These are phyloP conservation scores for Creontiades dilutus DNA, from an alignment of 2,888 invertebrate genomes.

Conservation along the genomic window DNA sequence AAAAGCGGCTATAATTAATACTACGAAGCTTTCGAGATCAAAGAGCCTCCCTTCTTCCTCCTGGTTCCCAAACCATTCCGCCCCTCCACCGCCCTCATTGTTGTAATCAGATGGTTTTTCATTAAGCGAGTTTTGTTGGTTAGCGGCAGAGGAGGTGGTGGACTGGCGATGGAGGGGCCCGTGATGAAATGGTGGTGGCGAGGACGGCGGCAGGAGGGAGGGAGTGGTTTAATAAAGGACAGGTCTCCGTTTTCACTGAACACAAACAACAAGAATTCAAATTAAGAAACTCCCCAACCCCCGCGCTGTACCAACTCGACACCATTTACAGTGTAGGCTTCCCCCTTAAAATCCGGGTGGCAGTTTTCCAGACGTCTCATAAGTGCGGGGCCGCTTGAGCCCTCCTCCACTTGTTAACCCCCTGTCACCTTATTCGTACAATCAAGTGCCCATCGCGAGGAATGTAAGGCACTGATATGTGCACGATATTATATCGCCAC, in stretches of 20 bases:
- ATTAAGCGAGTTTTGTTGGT: slow-evolving; percentile 72
- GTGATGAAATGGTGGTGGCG: slow-evolving; percentile 32
- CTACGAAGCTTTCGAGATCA: slow-evolving; percentile 49
- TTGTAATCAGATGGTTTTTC: slow-evolving; percentile 72
- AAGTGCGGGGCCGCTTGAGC: neutral
- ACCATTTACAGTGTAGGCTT: slow-evolving; percentile 6
- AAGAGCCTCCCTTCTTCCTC: slow-evolving; percentile 10
- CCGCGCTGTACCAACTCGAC: neutral
- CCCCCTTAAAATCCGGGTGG: neutral
- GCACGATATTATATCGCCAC: too few relatives aligned
- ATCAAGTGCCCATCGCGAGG: too few relatives aligned
- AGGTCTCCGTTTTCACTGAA: slow-evolving; percentile 71
- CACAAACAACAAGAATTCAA: slow-evolving; percentile 72
- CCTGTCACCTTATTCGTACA: too few relatives aligned
- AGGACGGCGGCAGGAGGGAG: neutral
- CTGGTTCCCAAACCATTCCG: neutral
- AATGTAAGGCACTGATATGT: too few relatives aligned
- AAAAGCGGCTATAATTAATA: slow-evolving; percentile 67
- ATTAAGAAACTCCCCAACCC: slow-evolving; percentile 67
- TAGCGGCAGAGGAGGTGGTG: slow-evolving; percentile 51
- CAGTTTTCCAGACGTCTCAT: neutral
- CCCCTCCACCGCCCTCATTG: slow-evolving; percentile 14
- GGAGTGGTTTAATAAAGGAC: slow-evolving; percentile 72
- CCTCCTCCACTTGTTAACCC: neutral
- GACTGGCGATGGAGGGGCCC: slow-evolving; percentile 1